Evolutionary conservation across 2,797 vertebrate genomes (phyloP), one percentile per base, ranked within the genome.

Genomic region (Coendou prehensilis): DNA sequence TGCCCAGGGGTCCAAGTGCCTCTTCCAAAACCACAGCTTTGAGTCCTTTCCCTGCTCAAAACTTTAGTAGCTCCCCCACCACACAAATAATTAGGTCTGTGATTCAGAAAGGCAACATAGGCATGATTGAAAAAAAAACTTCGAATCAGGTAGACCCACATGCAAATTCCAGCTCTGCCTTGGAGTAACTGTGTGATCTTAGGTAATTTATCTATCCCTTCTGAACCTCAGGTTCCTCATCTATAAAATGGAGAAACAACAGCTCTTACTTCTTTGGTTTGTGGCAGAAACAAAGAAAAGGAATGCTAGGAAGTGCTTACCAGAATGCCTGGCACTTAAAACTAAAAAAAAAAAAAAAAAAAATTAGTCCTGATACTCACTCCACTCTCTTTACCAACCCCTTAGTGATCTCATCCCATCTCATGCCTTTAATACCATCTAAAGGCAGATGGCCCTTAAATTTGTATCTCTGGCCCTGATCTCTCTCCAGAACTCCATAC

Each of bases 131-230:
- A n/a, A 45, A 61, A 61, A 57, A 73, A 73, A 47, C 6, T 23
- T 81, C 26, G 56, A 91, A 14, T 94, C 71, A 47, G 67, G 17
- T 33, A 87, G 64, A 78, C 1, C 33, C 64, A 50, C 2, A 0
- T 73, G 63, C 45, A 84, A 71, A 85, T 75, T 86, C 64, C 75
- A 63, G 41, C 78, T 97, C 78, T 82, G 59, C 54, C 87, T 41
- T 89, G 80, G 10, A 28, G 57, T n/a, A 78, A 33, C 54, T 87
- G 1, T 79, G 52, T 80, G 33, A 83, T 71, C 56, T 82, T 80
- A 52, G 20, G 23, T 54, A 41, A 79, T 28, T 91, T 78, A 57
- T 47, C 56, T 93, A 64, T 82, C 1, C 7, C 50, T 15, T 81
- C 75, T 45, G 82, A 54, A 11, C 86, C 37, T 63, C 23, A 1